Evolutionary conservation across 1,140 invertebrate genomes (phyloP), one percentile per base, ranked within the genome.

Genomic region (Phymastichus coffea): DNA sequence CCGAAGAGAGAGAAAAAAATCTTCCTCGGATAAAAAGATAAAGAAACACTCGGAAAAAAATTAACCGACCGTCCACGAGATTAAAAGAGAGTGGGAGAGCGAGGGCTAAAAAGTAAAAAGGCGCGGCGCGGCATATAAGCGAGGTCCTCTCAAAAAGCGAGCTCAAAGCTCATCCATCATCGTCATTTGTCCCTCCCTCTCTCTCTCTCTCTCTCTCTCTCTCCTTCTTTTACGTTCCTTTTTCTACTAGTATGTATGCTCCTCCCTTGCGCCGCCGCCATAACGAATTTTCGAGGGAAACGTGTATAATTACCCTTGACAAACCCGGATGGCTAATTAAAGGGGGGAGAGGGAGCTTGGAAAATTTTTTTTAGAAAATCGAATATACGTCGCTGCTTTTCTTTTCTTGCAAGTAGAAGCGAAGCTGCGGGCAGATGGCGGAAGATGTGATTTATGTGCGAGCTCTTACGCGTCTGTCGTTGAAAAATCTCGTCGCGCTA

Each of bases 141-240:
- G 28, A 33, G 61, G 66, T 54, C 61, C 61, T 59, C 63, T 70
- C 70, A 72, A 74, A 72, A 71, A 68, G 70, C 68, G 59, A 67
- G 57, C 66, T 71, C 66, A 63, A 70, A 68, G 70, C 67, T 68
- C 69, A 77, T 77, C 65, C 70, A 74, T 76, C 75, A 77, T 76
- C 72, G 72, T 75, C 74, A 74, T 64, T 62, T 61, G 62, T 75
- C 63, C 68, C 69, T 71, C 68, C 66, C 57, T 63, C 63, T 33
- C 40, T 3, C 52, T 33, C 17, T 1, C 2, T 17, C 40, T 20
- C 17, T 43, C n/a, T n/a, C n/a, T 17, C 4, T 43, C n/a, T 17
- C n/a, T 59, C 56, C 20, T 57, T 17, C 51, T 61, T 63, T 55
- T 51, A 61, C 65, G 68, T 66, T 46, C 47, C 64, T 61, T 53